Percentiles rank a stretch among this genome's conserved stretches.
These are phyloP conservation scores for Papilio polytes DNA, from an alignment of 1,140 invertebrate genomes.

Conservation along the genomic window DNA sequence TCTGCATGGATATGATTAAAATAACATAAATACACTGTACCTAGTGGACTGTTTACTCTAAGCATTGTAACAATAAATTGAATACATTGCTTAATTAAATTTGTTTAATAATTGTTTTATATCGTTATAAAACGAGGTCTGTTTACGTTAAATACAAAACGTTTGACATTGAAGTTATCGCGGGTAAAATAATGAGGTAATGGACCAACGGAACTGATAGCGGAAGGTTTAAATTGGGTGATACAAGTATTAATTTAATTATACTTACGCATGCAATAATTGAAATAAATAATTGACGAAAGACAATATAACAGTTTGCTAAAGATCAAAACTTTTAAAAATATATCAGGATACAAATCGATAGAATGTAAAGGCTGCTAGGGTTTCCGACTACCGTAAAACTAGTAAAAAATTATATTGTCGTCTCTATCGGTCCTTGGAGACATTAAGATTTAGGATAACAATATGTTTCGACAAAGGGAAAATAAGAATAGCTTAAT, in stretches of 20 bases:
- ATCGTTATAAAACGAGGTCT: conserved; percentile 1
- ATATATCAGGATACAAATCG: too few species aligned
- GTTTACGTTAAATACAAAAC: background rate
- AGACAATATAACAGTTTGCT: too few species aligned
- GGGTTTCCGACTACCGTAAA: too few species aligned
- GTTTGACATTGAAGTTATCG: conserved; percentile 56
- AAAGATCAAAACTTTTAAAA: too few species aligned
- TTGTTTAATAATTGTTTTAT: conserved; percentile 16
- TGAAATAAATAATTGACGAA: background rate
- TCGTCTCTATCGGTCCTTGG: background rate
- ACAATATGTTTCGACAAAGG: background rate
- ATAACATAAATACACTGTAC: background rate
- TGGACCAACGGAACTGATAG: background rate
- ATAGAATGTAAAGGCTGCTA: too few species aligned
- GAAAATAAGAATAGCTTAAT: background rate
- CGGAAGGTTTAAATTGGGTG: background rate
- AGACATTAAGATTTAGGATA: background rate
- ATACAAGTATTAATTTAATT: conserved; percentile 1
- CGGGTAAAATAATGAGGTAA: conserved; percentile 41
- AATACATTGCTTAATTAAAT: background rate
- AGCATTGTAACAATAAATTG: background rate
- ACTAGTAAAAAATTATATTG: background rate
- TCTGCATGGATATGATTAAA: background rate
- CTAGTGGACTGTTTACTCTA: background rate
- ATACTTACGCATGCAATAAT: background rate